Evolutionary conservation across 2,888 invertebrate species (phyloP).

Genomic region (Charanyca ferruginea): DNA sequence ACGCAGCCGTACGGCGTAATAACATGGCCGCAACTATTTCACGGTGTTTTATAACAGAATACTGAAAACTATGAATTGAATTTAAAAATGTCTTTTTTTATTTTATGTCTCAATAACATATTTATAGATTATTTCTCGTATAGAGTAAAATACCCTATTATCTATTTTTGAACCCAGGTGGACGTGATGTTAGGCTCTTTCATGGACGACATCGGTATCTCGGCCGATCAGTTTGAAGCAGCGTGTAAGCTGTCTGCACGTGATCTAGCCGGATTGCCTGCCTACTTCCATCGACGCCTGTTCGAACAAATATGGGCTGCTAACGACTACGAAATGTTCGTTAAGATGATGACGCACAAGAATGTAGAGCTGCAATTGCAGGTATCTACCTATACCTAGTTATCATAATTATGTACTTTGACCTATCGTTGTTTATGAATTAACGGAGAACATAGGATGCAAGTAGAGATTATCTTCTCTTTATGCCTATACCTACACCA

Average conservation of each 20-base stretch:
- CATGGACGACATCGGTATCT: conserved; percentile 97
- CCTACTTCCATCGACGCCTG: conserved; percentile 92
- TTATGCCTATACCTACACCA: no score
- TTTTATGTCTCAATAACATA: no score
- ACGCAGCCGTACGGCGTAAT: no score
- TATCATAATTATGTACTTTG: neutral
- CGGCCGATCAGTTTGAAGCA: conserved; percentile 96
- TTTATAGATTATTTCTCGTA: no score
- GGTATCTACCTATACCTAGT: conserved; percentile 75
- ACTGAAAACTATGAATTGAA: no score
- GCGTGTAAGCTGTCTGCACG: conserved; percentile 92
- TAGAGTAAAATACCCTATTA: no score
- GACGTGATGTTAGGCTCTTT: conserved; percentile 97
- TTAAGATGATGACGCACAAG: conserved; percentile 97
- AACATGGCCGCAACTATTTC: no score
- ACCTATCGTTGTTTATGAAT: no score
- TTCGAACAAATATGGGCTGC: conserved; percentile 97
- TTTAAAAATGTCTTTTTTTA: no score
- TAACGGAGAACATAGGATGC: no score
- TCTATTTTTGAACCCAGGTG: conserved; percentile 88
- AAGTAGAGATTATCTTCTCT: no score
- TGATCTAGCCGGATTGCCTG: conserved; percentile 87
- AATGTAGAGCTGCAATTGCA: conserved; percentile 97
- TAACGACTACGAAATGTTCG: conserved; percentile 97
- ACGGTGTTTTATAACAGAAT: no score